Base-by-base conservation (phyloP, 2,113 vertebrate genomes). In the Cyphomyrus discorhynchus region DNA sequence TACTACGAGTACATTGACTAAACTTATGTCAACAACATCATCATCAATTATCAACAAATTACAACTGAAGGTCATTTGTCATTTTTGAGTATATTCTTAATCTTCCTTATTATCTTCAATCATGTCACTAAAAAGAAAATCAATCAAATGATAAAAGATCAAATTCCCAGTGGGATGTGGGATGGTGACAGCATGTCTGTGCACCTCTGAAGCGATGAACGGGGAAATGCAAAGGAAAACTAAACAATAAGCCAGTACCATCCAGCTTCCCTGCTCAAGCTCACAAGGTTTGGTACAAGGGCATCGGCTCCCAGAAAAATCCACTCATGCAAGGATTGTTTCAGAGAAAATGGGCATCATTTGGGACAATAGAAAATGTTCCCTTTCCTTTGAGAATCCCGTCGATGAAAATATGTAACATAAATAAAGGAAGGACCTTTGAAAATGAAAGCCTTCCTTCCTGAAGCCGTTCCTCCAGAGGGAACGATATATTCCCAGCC, bases 401-500 rank as follows among this genome's bases (percentile, higher is more conserved):
- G 91, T 93, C 86, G 95, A 95, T 96, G 95, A 96, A 95, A 96
- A 95, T 95, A 93, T 95, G 94, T 95, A 96, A 95, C 96, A 96
- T 96, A 96, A 96, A 96, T 96, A 96, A 96, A 95, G 95, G 93
- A 91, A 93, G 74, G 93, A 90, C 92, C 95, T 96, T 96, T 96
- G 95, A 96, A 96, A 96, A 94, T 90, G 94, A 95, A 96, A 96
- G 94, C 94, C 94, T 96, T 96, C 95, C 95, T 96, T 96, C 95
- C 96, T 96, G 95, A 91, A 93, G 89, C 91, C 89, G 5, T 93
- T 95, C 94, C 93, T 95, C 94, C 93, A 93, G 88, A 87, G 91
- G 89, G 95, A 94, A 93, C 94, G 93, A 92, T 93, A 91, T 90
- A 93, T 95, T 95, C 92, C 91, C 90, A 94, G 92, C 94, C 92